Base-by-base conservation (phyloP, 2,113 vertebrate genomes). In the Ibidorhyncha struthersii region DNA sequence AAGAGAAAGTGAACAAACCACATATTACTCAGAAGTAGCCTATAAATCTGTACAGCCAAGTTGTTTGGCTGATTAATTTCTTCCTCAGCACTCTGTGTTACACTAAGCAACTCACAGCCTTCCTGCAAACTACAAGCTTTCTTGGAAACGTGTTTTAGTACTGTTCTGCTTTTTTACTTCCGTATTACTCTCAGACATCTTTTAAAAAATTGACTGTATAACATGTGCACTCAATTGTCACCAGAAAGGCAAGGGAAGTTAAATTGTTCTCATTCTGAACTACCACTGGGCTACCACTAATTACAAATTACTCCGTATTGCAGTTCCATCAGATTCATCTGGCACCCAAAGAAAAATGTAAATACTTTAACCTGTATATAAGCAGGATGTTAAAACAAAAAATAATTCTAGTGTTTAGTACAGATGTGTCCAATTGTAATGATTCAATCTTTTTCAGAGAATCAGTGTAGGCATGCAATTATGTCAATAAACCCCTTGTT, bases 51-150 rank as follows among this genome's bases (percentile, higher is more conserved):
- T 81, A 47, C 36, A 91, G 67, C 74, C 70, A 83, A 96, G 78
- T 19, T 93, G 40, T 41, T 96, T 72, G n/a, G 72, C 56, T 96
- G 92, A 96, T 97, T 96, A 89, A 95, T 96, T 93, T 97, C 61
- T 91, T 94, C 52, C 34, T 25, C 16, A 71, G 47, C 32, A 43
- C 25, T 65, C 45, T 52, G 8, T 81, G 34, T 71, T 96, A 53
- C 40, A 19, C 77, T 74, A 86, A 93, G 65, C 56, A 73, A 72
- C n/a, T 87, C 76, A 81, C 2, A 97, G 84, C 90, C 36, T 92
- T 94, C 71, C 82, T 90, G 43, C 29, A 89, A 76, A 77, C 12
- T 86, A 27, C 23, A 81, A 50, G 22, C 26, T 96, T 84, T 91
- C 49, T 85, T 93, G 47, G 72, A 92, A 93, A 89, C 2, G 4